Evolutionary conservation across 2,888 invertebrate genomes (phyloP).

Genomic region (Caenorhabditis sp.): DNA sequence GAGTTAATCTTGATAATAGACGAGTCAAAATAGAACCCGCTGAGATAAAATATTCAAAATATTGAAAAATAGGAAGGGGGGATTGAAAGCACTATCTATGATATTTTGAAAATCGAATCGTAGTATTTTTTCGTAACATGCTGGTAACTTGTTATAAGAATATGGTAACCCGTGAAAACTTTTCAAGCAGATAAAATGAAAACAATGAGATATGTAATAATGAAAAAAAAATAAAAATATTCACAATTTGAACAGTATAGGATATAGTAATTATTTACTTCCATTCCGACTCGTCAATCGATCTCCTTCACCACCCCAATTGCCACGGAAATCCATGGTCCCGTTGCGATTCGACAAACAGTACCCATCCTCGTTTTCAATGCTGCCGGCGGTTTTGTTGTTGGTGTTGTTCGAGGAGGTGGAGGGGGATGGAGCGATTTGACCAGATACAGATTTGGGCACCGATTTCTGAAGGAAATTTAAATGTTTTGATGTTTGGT

Average conservation of each 20-base stretch:
- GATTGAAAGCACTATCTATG: slow-evolving; percentile 5
- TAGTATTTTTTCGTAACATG: neutral
- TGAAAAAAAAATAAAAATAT: too few species aligned
- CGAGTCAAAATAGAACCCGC: neutral
- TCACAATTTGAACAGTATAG: too few species aligned
- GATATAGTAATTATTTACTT: neutral
- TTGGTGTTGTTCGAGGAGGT: neutral
- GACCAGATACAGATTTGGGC: neutral
- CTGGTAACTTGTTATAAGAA: neutral
- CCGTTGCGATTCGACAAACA: slow-evolving; percentile 10
- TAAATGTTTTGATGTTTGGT: neutral
- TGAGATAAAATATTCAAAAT: neutral
- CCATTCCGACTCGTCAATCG: neutral
- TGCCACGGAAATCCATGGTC: neutral
- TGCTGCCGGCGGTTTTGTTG: neutral
- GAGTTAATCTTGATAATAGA: neutral
- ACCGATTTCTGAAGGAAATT: neutral
- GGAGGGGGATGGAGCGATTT: neutral
- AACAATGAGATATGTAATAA: slow-evolving; percentile 2
- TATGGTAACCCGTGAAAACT: neutral
- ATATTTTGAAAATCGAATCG: slow-evolving; percentile 4
- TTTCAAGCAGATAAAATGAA: neutral
- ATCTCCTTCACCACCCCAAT: neutral
- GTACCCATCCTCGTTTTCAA: slow-evolving; percentile 6
- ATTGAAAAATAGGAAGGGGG: neutral